phyloP scores from a whole-genome alignment of 2,797 vertebrate species.

The Scleropages formosus region DNA sequence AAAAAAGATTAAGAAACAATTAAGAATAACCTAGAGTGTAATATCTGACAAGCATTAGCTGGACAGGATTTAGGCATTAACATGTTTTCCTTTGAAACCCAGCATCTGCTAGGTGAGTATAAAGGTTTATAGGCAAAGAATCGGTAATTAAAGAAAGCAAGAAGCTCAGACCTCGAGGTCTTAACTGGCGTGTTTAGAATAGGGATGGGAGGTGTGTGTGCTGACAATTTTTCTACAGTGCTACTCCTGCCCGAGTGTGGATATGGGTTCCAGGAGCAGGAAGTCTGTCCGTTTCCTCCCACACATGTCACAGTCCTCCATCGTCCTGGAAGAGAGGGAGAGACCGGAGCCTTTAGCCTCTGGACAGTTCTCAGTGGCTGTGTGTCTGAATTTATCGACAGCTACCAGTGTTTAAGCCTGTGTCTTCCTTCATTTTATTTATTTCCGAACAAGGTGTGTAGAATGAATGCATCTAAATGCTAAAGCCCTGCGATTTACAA shows the following conservation, averaged over 20 bases:
- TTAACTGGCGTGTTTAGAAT: slow-evolving; percentile 19
- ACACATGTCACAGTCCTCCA: slow-evolving; percentile 52
- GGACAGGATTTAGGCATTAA: too few relatives aligned
- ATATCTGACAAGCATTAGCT: too few relatives aligned
- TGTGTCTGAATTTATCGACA: not conserved
- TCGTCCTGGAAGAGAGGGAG: slow-evolving; percentile 59
- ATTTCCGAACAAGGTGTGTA: too few relatives aligned
- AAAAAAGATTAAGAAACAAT: too few relatives aligned
- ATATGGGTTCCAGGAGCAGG: not conserved
- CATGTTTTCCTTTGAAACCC: too few relatives aligned
- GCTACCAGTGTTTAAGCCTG: not conserved
- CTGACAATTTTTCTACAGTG: slow-evolving; percentile 19
- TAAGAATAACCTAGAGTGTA: too few relatives aligned
- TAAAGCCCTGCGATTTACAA: too few relatives aligned
- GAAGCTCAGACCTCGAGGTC: slow-evolving; percentile 12
- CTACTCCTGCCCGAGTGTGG: not conserved
- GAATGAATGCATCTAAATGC: too few relatives aligned
- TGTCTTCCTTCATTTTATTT: too few relatives aligned
- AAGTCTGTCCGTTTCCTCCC: slow-evolving; percentile 1
- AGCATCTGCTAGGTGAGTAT: too few relatives aligned
- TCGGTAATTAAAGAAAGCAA: too few relatives aligned
- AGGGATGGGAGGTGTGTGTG: slow-evolving; percentile 17
- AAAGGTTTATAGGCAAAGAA: too few relatives aligned
- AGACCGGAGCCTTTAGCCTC: slow-evolving; percentile 18
- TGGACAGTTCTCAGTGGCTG: not conserved